Percentiles rank a stretch among this genome's conserved stretches.
Conservation (phyloP, 2,888 invertebrate genomes). For the Eilema sororculum region DNA sequence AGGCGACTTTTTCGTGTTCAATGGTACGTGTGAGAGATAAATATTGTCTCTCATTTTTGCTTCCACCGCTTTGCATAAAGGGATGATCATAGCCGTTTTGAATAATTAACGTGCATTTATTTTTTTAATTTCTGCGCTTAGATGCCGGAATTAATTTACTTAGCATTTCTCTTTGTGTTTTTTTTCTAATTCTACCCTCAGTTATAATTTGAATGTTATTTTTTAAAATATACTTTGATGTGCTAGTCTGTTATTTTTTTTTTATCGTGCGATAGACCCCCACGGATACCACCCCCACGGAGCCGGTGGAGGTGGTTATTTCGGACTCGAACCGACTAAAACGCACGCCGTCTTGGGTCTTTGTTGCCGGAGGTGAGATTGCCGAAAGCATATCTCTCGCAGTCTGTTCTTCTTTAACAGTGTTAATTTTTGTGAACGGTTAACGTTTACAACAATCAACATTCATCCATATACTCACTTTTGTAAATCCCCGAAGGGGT, state of each 20-base stretch:
- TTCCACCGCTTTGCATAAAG: slow-evolving; percentile 66
- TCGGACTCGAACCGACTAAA: no score
- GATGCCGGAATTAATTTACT: slow-evolving; percentile 52
- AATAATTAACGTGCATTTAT: slow-evolving; percentile 59
- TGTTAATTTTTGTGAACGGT: no score
- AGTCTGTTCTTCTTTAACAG: no score
- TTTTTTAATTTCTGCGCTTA: slow-evolving; percentile 49
- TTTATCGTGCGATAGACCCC: no score
- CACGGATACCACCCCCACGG: no score
- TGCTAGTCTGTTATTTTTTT: not conserved
- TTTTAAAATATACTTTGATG: not conserved
- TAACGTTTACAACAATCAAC: no score
- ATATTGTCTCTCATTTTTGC: slow-evolving; percentile 74
- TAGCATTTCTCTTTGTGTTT: slow-evolving; percentile 40
- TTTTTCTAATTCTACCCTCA: slow-evolving; percentile 14
- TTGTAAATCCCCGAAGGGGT: no score
- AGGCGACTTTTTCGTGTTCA: slow-evolving; percentile 75
- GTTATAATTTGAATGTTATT: not conserved
- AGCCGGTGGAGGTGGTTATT: no score
- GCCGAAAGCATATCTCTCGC: no score
- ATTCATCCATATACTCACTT: no score
- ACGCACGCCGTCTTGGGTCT: no score
- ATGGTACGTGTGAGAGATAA: slow-evolving; percentile 78
- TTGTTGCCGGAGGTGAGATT: no score
- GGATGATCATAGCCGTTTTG: slow-evolving; percentile 62